Evolutionary conservation across 2,888 invertebrate species (phyloP).

Genomic region (Steinernema hermaphroditum): DNA sequence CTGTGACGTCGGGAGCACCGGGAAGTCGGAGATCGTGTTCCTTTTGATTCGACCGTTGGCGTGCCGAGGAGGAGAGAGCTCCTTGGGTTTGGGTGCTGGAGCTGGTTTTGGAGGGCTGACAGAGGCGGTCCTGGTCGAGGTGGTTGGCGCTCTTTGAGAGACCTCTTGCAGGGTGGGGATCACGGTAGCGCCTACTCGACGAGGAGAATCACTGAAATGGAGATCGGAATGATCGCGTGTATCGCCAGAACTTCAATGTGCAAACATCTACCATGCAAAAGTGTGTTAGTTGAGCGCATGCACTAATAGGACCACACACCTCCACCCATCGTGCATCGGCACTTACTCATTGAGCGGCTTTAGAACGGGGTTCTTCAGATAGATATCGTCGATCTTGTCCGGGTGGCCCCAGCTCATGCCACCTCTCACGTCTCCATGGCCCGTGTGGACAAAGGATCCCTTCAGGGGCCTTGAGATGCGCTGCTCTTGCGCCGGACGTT

Average conservation of each 20-base stretch:
- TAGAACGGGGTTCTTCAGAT: conserved; percentile 58
- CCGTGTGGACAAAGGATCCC: conserved; percentile 79
- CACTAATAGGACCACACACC: background rate
- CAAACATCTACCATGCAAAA: too few species aligned
- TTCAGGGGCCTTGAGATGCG: background rate
- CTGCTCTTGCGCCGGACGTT: conserved; percentile 7
- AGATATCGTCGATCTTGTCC: conserved; percentile 74
- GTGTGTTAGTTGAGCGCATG: background rate
- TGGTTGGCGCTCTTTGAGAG: too few species aligned
- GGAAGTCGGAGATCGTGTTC: conserved; percentile 23
- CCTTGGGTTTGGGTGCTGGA: conserved; percentile 4
- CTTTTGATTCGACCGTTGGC: background rate
- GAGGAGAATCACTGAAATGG: conserved; percentile 10
- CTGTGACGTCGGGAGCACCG: background rate
- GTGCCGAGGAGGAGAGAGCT: background rate
- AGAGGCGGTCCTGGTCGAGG: background rate
- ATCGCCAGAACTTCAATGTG: too few species aligned
- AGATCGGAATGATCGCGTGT: too few species aligned
- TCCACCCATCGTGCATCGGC: background rate
- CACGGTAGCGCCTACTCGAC: background rate
- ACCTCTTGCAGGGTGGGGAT: conserved; percentile 9
- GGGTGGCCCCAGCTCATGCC: conserved; percentile 81
- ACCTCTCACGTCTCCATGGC: conserved; percentile 65
- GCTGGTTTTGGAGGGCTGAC: background rate
- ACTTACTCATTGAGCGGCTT: conserved; percentile 18